Evolutionary conservation across 2,888 invertebrate genomes (phyloP).

Genomic region (Agonopterix subpropinquella): DNA sequence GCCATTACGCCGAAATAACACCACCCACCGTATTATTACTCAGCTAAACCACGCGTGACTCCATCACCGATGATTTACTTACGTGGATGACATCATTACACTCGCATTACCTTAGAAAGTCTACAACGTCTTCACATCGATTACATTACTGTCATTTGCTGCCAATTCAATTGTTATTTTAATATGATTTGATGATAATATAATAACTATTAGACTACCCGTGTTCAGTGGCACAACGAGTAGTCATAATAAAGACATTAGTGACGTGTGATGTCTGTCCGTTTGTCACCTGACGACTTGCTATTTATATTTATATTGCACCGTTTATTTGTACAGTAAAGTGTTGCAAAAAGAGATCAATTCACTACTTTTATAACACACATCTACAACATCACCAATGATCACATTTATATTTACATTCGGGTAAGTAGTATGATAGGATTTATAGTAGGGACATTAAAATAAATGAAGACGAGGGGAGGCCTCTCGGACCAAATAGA

Average conservation of each 20-base stretch:
- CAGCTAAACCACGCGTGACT: slow-evolving; percentile 50
- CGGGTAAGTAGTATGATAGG: not conserved
- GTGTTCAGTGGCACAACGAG: not conserved
- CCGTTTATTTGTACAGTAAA: too few species aligned
- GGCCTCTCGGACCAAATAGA: slow-evolving; percentile 13
- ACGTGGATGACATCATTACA: slow-evolving; percentile 49
- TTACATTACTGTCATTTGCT: slow-evolving; percentile 35
- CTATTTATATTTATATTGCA: too few species aligned
- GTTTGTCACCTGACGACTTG: too few species aligned
- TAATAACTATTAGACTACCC: slow-evolving; percentile 10
- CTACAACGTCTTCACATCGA: slow-evolving; percentile 20
- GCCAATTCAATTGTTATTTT: slow-evolving; percentile 42
- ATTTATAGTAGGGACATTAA: not conserved
- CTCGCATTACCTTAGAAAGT: slow-evolving; percentile 35
- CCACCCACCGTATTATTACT: slow-evolving; percentile 26
- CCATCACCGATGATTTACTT: slow-evolving; percentile 44
- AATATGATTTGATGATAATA: slow-evolving; percentile 33
- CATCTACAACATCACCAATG: too few species aligned
- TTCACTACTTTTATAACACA: too few species aligned
- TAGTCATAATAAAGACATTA: too few species aligned
- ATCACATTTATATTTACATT: too few species aligned
- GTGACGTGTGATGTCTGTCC: too few species aligned
- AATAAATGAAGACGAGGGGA: not conserved
- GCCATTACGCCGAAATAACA: slow-evolving; percentile 1
- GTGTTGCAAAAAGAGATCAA: too few species aligned